Base-by-base conservation (phyloP, 2,113 vertebrate species). In the Apus apus region DNA sequence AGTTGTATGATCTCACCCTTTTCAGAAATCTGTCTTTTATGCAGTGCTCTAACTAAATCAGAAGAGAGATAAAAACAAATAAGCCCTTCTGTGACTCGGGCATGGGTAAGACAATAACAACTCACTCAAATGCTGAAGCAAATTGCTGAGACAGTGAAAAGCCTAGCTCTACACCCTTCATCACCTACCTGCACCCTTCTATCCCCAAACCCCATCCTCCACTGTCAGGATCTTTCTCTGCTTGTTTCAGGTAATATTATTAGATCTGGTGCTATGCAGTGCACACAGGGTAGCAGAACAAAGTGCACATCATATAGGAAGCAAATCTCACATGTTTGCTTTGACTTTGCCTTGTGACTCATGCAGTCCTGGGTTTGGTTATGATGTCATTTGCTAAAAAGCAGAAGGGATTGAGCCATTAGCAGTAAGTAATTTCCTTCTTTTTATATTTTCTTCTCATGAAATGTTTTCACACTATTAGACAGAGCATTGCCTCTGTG, bases 351-450 rank as follows among this genome's bases (percentile, higher is more conserved):
- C 58, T 72, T 87, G 34, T 83, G 48, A 50, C 25, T 79, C 79
- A 25, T 1, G 6, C 14, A 25, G 32, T 90, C 22, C 75, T 61
- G n/a, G 30, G 12, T 73, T 94, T 61, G 67, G 23, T 74, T 73
- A n/a, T 66, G 18, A n/a, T 66, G 18, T 86, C 26, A 73, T 57
- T 83, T 93, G 65, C 56, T 86, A 66, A 90, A 93, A 92, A 80
- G 30, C 23, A 57, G 68, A 58, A 72, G 21, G 14, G n/a, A 73
- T 86, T 30, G 65, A 92, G 40, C 67, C 54, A 70, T 75, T 76
- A 68, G 20, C 40, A 80, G 20, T 72, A 89, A 79, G 23, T 53
- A 0, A n/a, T 80, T 84, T 89, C 46, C 15, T 62, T 62, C 67
- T 23, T 64, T 86, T 38, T 43, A 43, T 13, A 22, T 82, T 92